Percentiles rank a stretch among this genome's conserved stretches.
phyloP scores from a whole-genome alignment of 1,140 invertebrate species.

The Cyclina sinensis region DNA sequence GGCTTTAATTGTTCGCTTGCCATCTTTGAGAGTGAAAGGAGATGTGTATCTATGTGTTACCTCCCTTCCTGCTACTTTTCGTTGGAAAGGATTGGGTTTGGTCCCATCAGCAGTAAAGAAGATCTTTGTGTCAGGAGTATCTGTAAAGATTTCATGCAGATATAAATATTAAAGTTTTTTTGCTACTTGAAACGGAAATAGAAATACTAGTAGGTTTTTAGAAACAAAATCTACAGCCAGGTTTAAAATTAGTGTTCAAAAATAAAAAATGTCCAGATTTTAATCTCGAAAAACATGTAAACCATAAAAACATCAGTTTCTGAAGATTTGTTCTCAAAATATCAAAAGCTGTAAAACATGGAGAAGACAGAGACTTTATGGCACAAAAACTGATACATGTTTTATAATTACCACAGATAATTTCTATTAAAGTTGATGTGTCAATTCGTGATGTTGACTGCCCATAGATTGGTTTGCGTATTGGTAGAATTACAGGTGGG shows the following conservation, averaged over 20 bases:
- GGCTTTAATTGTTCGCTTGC: constrained; percentile 85
- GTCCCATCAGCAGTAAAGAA: constrained; percentile 87
- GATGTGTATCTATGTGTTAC: constrained; percentile 86
- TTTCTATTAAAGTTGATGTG: constrained; percentile 83
- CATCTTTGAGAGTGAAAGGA: constrained; percentile 85
- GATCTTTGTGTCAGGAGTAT: constrained; percentile 84
- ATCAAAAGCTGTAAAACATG: no score
- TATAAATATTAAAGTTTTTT: neutral
- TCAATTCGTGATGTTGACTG: constrained; percentile 82
- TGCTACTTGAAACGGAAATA: no score
- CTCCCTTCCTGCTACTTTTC: constrained; percentile 83
- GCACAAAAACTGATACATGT: no score
- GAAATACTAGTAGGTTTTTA: no score
- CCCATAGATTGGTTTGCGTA: constrained; percentile 75
- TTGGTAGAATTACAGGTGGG: constrained; percentile 84
- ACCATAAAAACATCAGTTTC: no score
- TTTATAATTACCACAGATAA: constrained; percentile 78
- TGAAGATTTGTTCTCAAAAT: no score
- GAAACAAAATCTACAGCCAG: no score
- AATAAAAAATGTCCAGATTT: no score
- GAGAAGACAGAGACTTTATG: no score
- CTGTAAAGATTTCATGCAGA: constrained; percentile 73
- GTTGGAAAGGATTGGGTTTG: constrained; percentile 85
- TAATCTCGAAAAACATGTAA: no score
- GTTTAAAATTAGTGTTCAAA: no score